Percentiles rank a stretch among this genome's conserved stretches.
Conservation (phyloP, 2,888 invertebrate species). For the Myathropa florea region DNA sequence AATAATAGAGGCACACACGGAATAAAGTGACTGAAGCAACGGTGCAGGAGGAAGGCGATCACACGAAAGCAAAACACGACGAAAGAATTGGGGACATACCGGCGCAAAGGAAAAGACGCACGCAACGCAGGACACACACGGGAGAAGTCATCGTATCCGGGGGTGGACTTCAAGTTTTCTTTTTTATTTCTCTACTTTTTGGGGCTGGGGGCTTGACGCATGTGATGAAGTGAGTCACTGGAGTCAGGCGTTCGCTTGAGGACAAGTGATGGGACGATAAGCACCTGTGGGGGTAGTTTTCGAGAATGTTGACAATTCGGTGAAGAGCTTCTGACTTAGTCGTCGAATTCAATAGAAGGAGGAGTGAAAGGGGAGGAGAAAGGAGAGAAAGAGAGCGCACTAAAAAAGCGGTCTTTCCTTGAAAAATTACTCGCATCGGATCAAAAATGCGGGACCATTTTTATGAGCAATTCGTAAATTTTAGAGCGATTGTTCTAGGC, state of each 20-base stretch:
- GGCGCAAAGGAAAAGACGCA: neutral
- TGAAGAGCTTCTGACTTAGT: too few species aligned
- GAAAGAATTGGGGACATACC: neutral
- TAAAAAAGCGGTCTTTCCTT: too few species aligned
- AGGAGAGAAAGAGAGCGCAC: too few species aligned
- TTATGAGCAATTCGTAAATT: too few species aligned
- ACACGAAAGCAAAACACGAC: neutral
- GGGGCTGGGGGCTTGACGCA: neutral
- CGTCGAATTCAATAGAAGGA: too few species aligned
- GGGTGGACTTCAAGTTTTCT: neutral
- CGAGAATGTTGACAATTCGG: too few species aligned
- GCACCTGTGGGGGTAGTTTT: neutral
- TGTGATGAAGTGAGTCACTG: neutral
- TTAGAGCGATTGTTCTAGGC: too few species aligned
- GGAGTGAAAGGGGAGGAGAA: too few species aligned
- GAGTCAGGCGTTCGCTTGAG: neutral
- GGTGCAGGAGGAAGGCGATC: neutral
- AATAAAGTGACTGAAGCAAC: neutral
- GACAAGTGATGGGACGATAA: neutral
- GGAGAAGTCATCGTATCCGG: neutral
- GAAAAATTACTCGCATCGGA: too few species aligned
- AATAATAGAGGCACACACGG: constrained; percentile 16
- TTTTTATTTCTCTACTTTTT: too few species aligned
- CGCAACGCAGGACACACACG: neutral
- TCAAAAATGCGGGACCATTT: too few species aligned